Evolutionary conservation across 2,797 vertebrate genomes (phyloP), one percentile per base, ranked within the genome.

Genomic region (Tragelaphus oryx): DNA sequence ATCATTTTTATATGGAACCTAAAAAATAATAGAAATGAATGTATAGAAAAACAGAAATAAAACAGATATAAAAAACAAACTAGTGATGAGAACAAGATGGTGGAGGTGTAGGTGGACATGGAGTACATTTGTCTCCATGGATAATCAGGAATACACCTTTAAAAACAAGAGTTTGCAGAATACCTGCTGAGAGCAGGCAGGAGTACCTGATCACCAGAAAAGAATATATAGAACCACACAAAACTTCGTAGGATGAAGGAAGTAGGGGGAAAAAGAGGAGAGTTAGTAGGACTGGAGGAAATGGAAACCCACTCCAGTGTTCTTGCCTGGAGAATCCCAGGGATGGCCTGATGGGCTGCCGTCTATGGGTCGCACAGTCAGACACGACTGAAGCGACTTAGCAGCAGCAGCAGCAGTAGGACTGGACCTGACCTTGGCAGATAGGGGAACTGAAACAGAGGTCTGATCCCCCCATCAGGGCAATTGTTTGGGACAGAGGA

Each of bases 41-140:
- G 44, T 48, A 48, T 76, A 48, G 74, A 46, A 76, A 76, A 76
- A 76, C 16, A 48, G 37, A 44, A 48, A 76, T 28, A 76, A 9
- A 76, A 48, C 8, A 30, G 11, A 26, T 28, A 26, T 44, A 76
- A 48, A 65, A 33, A 65, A 20, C 65, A 22, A 37, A 22, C n/a
- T 37, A 68, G 33, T 22, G 62, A 37, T 68, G 65, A 68, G 33
- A 22, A 68, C 33, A 68, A 68, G 33, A 37, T 68, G 18, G 33
- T 22, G 33, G 33, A 37, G 33, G 9, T 68, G 10, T 6, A 37
- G 18, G 9, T 22, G 33, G 18, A 33, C 0, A 0, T 10, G n/a
- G 60, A 65, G 4, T 65, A 33, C 60, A 33, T 33, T 14, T 62
- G 7, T 68, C 5, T 11, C 18, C 65, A 22, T 3, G 65, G 65